Evolutionary conservation across 1,140 invertebrate genomes (phyloP).

Genomic region (Bathynomus jamesi): DNA sequence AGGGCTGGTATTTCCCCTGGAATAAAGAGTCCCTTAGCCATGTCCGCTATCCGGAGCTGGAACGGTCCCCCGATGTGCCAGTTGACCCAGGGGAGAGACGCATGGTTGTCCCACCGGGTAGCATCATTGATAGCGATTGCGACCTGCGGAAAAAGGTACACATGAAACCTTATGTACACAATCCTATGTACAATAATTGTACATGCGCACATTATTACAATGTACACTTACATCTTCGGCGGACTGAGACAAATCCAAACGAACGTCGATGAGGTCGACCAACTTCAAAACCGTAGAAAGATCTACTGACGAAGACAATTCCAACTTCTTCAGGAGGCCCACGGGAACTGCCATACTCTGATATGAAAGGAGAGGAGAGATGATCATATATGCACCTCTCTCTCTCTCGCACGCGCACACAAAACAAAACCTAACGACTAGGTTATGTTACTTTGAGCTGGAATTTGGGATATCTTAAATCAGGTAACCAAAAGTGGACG

Average conservation of each 20-base stretch:
- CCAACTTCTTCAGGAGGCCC: conserved; percentile 44
- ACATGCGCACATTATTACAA: neutral
- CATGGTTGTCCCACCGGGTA: conserved; percentile 47
- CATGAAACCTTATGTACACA: too few relatives aligned
- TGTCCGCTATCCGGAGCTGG: conserved; percentile 49
- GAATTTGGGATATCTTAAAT: too few relatives aligned
- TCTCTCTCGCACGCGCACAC: too few relatives aligned
- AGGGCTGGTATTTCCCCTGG: conserved; percentile 9
- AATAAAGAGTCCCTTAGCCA: neutral
- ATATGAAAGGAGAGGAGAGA: too few relatives aligned
- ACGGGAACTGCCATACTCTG: conserved; percentile 62
- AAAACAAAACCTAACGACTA: too few relatives aligned
- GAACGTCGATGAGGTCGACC: conserved; percentile 62
- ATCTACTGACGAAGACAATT: conserved; percentile 37
- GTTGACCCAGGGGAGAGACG: conserved; percentile 51
- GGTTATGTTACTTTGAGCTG: too few relatives aligned
- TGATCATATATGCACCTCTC: too few relatives aligned
- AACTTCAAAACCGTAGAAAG: conserved; percentile 51
- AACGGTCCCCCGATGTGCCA: conserved; percentile 62
- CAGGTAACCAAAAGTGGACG: too few relatives aligned
- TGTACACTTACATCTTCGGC: conserved; percentile 44
- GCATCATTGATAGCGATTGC: conserved; percentile 45
- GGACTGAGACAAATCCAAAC: conserved; percentile 48
- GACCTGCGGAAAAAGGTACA: too few relatives aligned
- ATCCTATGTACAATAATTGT: neutral